Evolutionary conservation across 1,140 invertebrate species (phyloP), one percentile per base, ranked within the genome.

Genomic region (Marisa cornuarietis): DNA sequence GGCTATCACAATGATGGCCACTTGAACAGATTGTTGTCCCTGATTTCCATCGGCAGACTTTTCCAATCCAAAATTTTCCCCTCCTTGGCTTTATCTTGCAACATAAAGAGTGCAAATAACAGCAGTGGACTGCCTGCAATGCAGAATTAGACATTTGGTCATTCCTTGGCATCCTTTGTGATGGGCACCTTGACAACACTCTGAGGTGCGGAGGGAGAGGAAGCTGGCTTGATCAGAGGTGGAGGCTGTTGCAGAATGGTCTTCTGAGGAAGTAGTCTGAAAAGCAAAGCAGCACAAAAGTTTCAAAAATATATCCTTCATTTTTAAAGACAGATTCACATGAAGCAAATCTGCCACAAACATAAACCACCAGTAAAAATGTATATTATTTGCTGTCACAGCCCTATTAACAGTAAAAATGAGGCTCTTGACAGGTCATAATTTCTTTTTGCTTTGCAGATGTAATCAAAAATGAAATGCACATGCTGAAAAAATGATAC

Each of bases 211-310:
- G 63, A 54, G 20, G 78, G 69, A 13, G 62, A 54, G 20, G 80
- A 62, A 68, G 76, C 75, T 6, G 85, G 85, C 54, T 82, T 79
- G 79, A 88, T 86, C n/a, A 86, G 78, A 42, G 87, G 87, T 24
- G 87, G 87, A 20, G 87, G 87, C 68, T 88, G 87, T 49, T 88
- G 87, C 71, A 88, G 69, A 76, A 86, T 87, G 16, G 87, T 85
- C 80, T 85, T 84, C 78, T 88, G 85, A 52, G 81, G 72, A 42
- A 82, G 78, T 62, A 83, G 65, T 54, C 84, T 85, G 78, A 14
- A 83, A 85, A 18, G 74, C 20, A 79, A 83, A 26, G 71, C 14
- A 66, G 71, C 22, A 68, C 62, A 75, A 75, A 31, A 58, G 54
- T 14, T 58, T 11, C 54, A 58, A 58, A 58, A 18, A 42, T 4